Evolutionary conservation across 2,888 invertebrate species (phyloP), one percentile per base, ranked within the genome.

Genomic region (Eulithis testata): DNA sequence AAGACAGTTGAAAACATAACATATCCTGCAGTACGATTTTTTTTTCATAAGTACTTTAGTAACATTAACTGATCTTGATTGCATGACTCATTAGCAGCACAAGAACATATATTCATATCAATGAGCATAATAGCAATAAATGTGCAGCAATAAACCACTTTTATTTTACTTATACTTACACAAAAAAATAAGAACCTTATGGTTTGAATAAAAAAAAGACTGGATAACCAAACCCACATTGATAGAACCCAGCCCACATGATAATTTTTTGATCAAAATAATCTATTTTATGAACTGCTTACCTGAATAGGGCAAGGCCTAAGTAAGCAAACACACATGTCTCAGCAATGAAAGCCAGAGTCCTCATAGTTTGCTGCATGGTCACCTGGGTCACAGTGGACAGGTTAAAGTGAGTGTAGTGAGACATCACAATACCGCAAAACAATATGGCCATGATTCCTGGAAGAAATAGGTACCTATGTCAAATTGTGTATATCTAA

Each of bases 371-470:
- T 89, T 99, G 99, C 86, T 99, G 99, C 97, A 99, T 99, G 4
- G 99, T 99, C 59, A 99, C 99, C 93, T 99, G 99, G 0, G 99
- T 99, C 21, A 99, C 97, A 0, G 99, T 99, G 0, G 99, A 99
- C 51, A 99, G 93, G 88, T 99, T 99, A 83, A 98, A 98, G 94
- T 99, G 99, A 11, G 99, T 99, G 87, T 99, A 99, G 88, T 99
- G 99, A 0, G 99, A 99, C 99, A 99, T 99, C 1, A 99, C 99
- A 82, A 99, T 98, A 7, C 99, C 99, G 92, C 99, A 99, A 87
- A 99, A 99, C 75, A 99, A 91, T 80, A 99, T 99, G 7, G 99
- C 99, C 99, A 99, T 99, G 66, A 99, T 99, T 69, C 99, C 98
- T 96, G 93, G 77, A 87, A 95, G 31, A 5, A 40, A 4, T 58